These are phyloP conservation scores for Toxotes chatareus DNA, from an alignment of 2,113 vertebrate genomes.

Conservation along the genomic window DNA sequence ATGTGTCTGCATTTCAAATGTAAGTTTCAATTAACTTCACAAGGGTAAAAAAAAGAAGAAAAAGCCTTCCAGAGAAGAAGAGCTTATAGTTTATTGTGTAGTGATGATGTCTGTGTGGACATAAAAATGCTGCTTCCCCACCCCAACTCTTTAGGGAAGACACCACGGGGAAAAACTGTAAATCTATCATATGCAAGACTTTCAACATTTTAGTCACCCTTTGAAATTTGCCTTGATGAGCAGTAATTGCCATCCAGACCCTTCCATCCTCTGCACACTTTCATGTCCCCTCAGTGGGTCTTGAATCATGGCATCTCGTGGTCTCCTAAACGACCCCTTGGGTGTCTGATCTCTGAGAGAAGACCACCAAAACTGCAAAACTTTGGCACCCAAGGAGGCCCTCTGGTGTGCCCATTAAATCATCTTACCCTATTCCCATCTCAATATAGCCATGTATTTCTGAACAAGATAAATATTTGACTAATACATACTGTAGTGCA, in stretches of 20 bases:
- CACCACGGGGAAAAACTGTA: constrained; percentile 68
- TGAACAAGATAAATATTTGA: constrained; percentile 87
- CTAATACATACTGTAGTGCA: constrained; percentile 82
- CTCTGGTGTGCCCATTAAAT: constrained; percentile 83
- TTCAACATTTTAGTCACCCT: constrained; percentile 71
- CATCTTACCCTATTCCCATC: constrained; percentile 81
- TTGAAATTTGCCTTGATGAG: constrained; percentile 77
- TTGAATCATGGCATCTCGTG: constrained; percentile 80
- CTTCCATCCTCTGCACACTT: constrained; percentile 71
- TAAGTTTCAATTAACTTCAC: constrained; percentile 59
- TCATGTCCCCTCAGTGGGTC: constrained; percentile 75
- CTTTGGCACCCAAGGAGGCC: constrained; percentile 75
- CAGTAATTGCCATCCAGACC: constrained; percentile 70
- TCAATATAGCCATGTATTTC: constrained; percentile 82
- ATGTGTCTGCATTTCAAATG: constrained; percentile 51
- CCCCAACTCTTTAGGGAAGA: constrained; percentile 66
- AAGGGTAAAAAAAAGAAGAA: constrained; percentile 8
- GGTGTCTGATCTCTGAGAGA: constrained; percentile 71
- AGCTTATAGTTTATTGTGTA: constrained; percentile 47
- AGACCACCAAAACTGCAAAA: constrained; percentile 83
- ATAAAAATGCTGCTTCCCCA: constrained; percentile 60
- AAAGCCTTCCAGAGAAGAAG: constrained; percentile 24
- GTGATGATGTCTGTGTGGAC: constrained; percentile 55
- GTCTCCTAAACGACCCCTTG: constrained; percentile 75
- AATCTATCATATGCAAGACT: constrained; percentile 72